phyloP scores from a whole-genome alignment of 2,888 invertebrate species.

The Eugnorisma glareosa region DNA sequence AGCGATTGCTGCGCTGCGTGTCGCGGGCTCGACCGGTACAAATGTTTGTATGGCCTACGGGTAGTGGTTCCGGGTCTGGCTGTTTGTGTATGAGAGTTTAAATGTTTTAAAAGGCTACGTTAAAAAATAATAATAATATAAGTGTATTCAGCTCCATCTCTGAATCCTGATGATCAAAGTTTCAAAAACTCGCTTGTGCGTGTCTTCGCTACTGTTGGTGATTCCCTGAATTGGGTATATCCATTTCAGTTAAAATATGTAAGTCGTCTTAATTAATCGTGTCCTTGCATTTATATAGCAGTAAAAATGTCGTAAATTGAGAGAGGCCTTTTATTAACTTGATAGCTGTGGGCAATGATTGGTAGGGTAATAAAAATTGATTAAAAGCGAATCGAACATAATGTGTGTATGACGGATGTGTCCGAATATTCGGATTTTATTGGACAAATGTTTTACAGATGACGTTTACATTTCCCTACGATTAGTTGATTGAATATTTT shows the following conservation, averaged over 20 bases:
- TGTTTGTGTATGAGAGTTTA: no score
- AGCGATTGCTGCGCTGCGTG: no score
- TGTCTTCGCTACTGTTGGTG: not conserved
- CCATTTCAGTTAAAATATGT: conserved; percentile 15
- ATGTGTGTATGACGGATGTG: not conserved
- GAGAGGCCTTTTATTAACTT: conserved; percentile 25
- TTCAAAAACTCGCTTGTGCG: not conserved
- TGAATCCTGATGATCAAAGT: not conserved
- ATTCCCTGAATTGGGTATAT: conserved; percentile 4
- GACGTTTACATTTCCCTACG: no score
- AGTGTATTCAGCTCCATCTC: not conserved
- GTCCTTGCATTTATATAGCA: conserved; percentile 14
- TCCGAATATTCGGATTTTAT: not conserved
- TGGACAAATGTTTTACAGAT: no score
- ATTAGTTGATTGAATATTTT: not conserved
- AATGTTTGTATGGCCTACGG: no score
- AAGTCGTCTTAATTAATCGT: conserved; percentile 11
- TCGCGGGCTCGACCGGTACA: no score
- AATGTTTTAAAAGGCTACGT: no score
- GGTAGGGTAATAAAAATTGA: conserved; percentile 25
- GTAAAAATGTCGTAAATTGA: conserved; percentile 46
- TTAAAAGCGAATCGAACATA: not conserved
- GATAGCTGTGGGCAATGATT: not conserved
- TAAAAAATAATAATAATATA: no score
- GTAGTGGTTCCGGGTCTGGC: no score